Base-by-base conservation (phyloP, 1,140 invertebrate species). In the Pseudomyrmex concolor region DNA sequence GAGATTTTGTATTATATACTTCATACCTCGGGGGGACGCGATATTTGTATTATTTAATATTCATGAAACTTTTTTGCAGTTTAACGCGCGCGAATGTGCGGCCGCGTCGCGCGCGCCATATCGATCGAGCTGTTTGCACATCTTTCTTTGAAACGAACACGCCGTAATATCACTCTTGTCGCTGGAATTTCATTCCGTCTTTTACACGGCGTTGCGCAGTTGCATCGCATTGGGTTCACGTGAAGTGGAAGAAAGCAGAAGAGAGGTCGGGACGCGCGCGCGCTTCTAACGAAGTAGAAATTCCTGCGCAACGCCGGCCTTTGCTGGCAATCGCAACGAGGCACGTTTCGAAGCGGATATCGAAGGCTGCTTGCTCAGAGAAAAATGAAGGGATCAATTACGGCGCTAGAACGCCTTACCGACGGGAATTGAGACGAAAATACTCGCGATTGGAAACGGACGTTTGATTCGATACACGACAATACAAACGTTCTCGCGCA, bases 301-400 rank as follows among this genome's bases (percentile, higher is more conserved):
- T 64, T 84, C 83, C 63, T 66, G 74, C 45, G 22, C 55, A 45
- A 2, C 22, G 45, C 54, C 19, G n/a, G 64, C 66, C 54, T 80
- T 80, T 59, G 22, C 66, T 25, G 54, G 51, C 66, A 71, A 84
- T 86, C 60, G 60, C 64, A 78, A 48, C 19, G 25, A 48, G 48
- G 51, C 25, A 59, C 70, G 82, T 84, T 85, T 77, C 12, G 63
- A 64, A 84, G 48, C 10, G 34, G 22, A 22, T 51, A 76, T 64
- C 60, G 72, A 34, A 19, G 57, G 17, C 25, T 54, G 34, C 12
- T 25, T 22, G 73, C 73, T 7, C 73, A 12, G 73, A 54, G 73
- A 85, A 84, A 83, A 86, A 72, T 80, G 84, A 85, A 51, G 48
- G 66, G 83, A 85, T 86, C 84, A 57, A 84, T 85, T 85, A 66